Base-by-base conservation (phyloP, 2,888 invertebrate genomes). In the Diarsia dahlii region DNA sequence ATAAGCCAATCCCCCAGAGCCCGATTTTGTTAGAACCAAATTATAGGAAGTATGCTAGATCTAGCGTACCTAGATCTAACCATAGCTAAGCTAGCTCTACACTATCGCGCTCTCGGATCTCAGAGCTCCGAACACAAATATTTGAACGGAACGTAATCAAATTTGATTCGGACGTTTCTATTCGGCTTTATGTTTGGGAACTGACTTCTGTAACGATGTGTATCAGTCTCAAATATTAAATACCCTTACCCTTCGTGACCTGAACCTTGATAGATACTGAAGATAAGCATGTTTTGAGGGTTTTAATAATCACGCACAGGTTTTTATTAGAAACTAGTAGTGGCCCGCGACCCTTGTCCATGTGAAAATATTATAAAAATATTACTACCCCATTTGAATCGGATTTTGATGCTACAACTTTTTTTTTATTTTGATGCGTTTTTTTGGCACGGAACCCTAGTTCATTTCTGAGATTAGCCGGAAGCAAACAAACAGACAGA, bases 21-120 rank as follows among this genome's bases (percentile, higher is more conserved):
- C 82, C 75, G 86, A 90, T 92, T 92, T 89, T 89, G 90, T 90
- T 90, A 88, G 89, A 79, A 86, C 91, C 86, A 93, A 94, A 94
- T 94, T 94, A 93, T 92, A 93, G 91, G 92, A 91, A 92, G 90
- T 85, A 72, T 78, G 69, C 70, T 45, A 82, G 80, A 84, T 67
- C 74, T 76, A 70, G 77, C 18, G 45, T 77, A 82, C 68, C 67
- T 68, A 79, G 74, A 64, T 75, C 71, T 66, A 78, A 56, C 64
- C 54, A 66, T 23, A 71, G 56, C 70, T 70, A 77, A 65, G 86
- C 65, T 73, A 15, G 69, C 45, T 77, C 62, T 75, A 83, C 87
- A 83, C 76, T 78, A 74, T 65, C 77, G 63, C 39, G n/a, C 65
- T 76, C 78, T 85, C 54, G 65, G 65, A 73, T 74, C 70, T 75